Evolutionary conservation across 2,888 invertebrate genomes (phyloP).

Genomic region (Cantharis nigra): DNA sequence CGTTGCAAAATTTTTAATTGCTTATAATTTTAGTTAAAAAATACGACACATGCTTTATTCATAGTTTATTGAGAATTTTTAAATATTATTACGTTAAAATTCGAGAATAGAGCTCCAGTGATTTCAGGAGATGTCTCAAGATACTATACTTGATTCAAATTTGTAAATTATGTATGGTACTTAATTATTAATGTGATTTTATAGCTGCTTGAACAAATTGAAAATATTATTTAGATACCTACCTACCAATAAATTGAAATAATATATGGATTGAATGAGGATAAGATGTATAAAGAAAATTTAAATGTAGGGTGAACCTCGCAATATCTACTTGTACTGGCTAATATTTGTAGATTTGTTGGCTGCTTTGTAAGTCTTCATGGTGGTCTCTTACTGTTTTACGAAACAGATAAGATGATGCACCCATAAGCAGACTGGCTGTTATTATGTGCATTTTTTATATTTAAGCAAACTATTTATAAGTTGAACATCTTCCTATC

Average conservation of each 20-base stretch:
- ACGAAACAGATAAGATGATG: conserved; percentile 51
- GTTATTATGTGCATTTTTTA: conserved; percentile 51
- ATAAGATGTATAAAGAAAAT: conserved; percentile 11
- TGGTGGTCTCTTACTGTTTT: conserved; percentile 52
- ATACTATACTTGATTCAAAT: conserved; percentile 23
- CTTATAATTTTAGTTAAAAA: no score
- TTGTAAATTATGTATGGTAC: conserved; percentile 29
- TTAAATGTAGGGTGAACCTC: conserved; percentile 50
- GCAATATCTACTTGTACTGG: conserved; percentile 47
- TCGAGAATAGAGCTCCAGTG: not conserved
- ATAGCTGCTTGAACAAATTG: conserved; percentile 2
- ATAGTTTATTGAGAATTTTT: not conserved
- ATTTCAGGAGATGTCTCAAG: not conserved
- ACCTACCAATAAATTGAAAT: not conserved
- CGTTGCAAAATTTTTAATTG: not conserved
- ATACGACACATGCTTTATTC: no score
- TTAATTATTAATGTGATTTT: conserved; percentile 34
- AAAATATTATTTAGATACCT: not conserved
- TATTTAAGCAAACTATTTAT: conserved; percentile 41
- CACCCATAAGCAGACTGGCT: conserved; percentile 49
- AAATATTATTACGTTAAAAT: not conserved
- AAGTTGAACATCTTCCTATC: conserved; percentile 57
- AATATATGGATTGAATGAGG: not conserved
- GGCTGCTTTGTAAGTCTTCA: conserved; percentile 42
- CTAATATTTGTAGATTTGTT: conserved; percentile 45